These are phyloP conservation scores for Biston betularia DNA, from an alignment of 2,888 invertebrate genomes.

Conservation along the genomic window DNA sequence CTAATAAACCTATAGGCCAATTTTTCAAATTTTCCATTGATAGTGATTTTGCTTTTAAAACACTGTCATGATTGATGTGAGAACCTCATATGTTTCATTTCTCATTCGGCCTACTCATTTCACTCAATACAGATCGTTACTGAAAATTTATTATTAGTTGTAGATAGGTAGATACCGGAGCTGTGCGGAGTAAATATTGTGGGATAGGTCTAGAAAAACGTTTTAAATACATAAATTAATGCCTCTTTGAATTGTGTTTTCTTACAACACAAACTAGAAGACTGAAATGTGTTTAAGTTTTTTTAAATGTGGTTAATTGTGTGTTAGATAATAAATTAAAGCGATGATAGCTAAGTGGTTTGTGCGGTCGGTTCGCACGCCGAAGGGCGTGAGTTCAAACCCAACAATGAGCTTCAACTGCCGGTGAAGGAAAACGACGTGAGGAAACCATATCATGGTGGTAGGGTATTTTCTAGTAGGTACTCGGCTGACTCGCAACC, in stretches of 20 bases:
- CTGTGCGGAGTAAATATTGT: background rate
- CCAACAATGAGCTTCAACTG: too few species aligned
- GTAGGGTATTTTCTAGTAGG: too few species aligned
- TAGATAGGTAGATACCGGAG: slow-evolving; percentile 5
- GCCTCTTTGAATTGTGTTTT: background rate
- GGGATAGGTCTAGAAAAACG: slow-evolving; percentile 18
- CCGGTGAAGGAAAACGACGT: too few species aligned
- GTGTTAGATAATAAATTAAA: too few species aligned
- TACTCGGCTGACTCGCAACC: too few species aligned
- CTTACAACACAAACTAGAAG: background rate
- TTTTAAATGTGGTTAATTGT: too few species aligned
- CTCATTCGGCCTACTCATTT: slow-evolving; percentile 24
- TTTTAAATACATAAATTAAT: slow-evolving; percentile 1
- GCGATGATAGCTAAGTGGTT: too few species aligned
- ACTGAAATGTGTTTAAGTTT: background rate
- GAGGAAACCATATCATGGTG: too few species aligned
- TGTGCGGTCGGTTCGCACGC: too few species aligned
- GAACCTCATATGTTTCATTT: slow-evolving; percentile 9
- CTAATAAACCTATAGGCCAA: slow-evolving; percentile 16
- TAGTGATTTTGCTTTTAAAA: slow-evolving; percentile 19
- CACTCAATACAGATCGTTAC: slow-evolving; percentile 29
- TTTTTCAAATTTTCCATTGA: too few species aligned
- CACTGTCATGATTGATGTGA: slow-evolving; percentile 20
- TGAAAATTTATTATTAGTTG: slow-evolving; percentile 28
- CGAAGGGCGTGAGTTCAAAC: too few species aligned